Evolutionary conservation across 1,140 invertebrate genomes (phyloP), one percentile per base, ranked within the genome.

Genomic region (Callitettix versicolor): DNA sequence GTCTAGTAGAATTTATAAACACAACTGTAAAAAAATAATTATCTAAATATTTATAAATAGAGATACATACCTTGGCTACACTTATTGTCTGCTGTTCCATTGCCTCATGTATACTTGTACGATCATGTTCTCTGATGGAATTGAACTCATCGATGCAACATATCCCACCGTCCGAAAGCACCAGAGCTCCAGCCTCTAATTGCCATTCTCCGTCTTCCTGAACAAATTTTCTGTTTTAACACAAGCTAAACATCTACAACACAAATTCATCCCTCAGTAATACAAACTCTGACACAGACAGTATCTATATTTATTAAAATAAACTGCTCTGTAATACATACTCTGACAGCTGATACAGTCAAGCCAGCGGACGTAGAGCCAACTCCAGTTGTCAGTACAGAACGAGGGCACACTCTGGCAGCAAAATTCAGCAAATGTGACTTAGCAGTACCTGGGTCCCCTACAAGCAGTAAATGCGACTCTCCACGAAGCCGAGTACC

Each of bases 81-180:
- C 86, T 89, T 55, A 92, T 86, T 1, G 85, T 89, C 73, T 96
- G 91, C 66, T 95, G 91, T 68, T 95, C 92, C 92, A 95, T 95
- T 6, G 91, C 91, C 73, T 95, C 91, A 64, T 93, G 90, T 63
- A 90, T 86, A 24, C 82, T 82, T 41, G 84, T 82, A 61, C 88
- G 78, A 68, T 95, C 91, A 58, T 85, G 79, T 59, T 86, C 80
- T 58, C 77, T 77, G 68, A 91, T 83, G 36, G 85, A 85, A 51
- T 81, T 82, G 68, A 96, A 91, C 70, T 96, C 91, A 72, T 96
- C 92, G 49, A 95, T 91, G 68, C 91, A 95, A 67, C 91, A 95
- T 43, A 91, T 78, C 11, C 91, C 91, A 33, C 89, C 88, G 65
- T 95, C 90, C 0, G 86, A 81, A 48, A 90, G 68, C 2, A 91